A percentile compares a stretch with the other conserved stretches of the same genome.
phyloP scores from a whole-genome alignment of 2,888 invertebrate species.

The Pteria penguin region DNA sequence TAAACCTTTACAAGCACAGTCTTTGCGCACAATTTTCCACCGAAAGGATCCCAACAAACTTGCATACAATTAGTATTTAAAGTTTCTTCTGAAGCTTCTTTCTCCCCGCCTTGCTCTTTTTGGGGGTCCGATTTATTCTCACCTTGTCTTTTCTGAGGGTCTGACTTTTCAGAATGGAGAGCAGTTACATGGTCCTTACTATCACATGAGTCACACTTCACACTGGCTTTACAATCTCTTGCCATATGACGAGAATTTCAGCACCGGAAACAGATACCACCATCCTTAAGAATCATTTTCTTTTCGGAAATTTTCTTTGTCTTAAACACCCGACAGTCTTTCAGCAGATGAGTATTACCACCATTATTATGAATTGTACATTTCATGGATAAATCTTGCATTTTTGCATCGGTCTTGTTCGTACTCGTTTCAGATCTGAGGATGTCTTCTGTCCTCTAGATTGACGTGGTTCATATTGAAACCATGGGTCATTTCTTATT shows the following conservation, averaged over 20 bases:
- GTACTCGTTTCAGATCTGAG: background rate
- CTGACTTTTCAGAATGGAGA: too few relatives aligned
- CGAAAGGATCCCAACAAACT: conserved; percentile 28
- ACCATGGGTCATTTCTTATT: conserved; percentile 32
- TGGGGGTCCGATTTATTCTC: background rate
- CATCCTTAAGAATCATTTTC: conserved; percentile 18
- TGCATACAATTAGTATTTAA: conserved; percentile 28
- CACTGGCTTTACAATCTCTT: conserved; percentile 2
- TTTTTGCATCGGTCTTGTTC: background rate
- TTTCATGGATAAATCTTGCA: background rate
- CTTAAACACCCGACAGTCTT: conserved; percentile 23
- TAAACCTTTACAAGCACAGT: conserved; percentile 23
- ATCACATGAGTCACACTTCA: conserved; percentile 15
- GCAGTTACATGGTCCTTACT: conserved; percentile 18
- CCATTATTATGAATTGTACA: background rate
- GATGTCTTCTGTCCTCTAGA: background rate
- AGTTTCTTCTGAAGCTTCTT: background rate
- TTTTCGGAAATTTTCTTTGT: conserved; percentile 11
- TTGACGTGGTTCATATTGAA: conserved; percentile 7
- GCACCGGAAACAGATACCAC: conserved; percentile 27
- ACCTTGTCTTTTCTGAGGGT: too few relatives aligned
- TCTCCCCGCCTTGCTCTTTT: conserved; percentile 12
- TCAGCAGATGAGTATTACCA: conserved; percentile 2
- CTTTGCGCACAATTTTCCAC: conserved; percentile 27
- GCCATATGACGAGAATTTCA: conserved; percentile 10